Conservation (phyloP, 2,888 invertebrate species). For the Anthophora plumipes region DNA sequence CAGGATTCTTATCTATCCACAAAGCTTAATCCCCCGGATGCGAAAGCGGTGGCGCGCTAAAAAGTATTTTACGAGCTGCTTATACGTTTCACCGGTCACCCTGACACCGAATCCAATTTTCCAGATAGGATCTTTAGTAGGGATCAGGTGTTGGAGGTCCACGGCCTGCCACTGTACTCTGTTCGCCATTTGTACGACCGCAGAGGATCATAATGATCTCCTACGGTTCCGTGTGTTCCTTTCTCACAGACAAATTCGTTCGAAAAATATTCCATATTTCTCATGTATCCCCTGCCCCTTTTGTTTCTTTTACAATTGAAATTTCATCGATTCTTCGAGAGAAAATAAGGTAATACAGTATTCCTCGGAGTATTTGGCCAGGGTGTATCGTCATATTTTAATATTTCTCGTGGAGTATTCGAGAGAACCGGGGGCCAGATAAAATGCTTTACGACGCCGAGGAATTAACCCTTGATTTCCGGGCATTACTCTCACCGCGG, state of each 20-base stretch:
- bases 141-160: constrained; percentile 81
- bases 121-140: constrained; percentile 83
- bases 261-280: background rate
- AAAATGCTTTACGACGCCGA: constrained; percentile 81
- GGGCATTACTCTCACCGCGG: constrained; percentile 81
- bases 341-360: background rate
- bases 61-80: constrained; percentile 84
- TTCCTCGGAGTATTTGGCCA: background rate
- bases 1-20: constrained; percentile 82
- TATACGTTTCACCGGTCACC: constrained; percentile 84
- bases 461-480: constrained; percentile 84
- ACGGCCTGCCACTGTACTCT: constrained; percentile 31
- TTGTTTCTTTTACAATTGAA: background rate
- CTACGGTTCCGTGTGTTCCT: constrained; percentile 10
- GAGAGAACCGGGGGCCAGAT: constrained; percentile 73
- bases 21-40: constrained; percentile 81
- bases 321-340: background rate
- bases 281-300: background rate
- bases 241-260: constrained; percentile 32
- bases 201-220: constrained; percentile 22
- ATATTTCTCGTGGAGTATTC: constrained; percentile 53
- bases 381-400: constrained; percentile 70
- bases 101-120: constrained; percentile 84
- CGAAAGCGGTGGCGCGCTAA: constrained; percentile 78
- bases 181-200: constrained; percentile 40